A percentile compares a stretch with the other conserved stretches of the same genome.
These are phyloP conservation scores for Leptocoma aspasia DNA, from an alignment of 2,113 vertebrate species.

Conservation along the genomic window DNA sequence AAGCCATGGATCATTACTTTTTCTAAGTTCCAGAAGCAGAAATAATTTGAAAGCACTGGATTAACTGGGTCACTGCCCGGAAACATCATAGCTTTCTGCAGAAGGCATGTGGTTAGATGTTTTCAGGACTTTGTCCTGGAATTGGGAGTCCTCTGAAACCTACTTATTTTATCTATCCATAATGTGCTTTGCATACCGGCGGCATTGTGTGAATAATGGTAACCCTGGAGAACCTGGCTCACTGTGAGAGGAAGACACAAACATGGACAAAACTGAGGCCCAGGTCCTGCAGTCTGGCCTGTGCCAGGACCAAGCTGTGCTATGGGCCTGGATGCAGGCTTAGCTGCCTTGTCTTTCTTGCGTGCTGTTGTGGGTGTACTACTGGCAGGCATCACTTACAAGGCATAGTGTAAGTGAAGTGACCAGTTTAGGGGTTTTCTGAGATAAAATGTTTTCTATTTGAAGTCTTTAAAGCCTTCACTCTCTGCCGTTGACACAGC, in stretches of 20 bases:
- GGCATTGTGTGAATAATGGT: background rate
- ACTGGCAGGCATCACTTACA: background rate
- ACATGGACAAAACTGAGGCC: background rate
- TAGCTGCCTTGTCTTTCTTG: background rate
- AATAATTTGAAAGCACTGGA: constrained; percentile 23
- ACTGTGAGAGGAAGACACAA: background rate
- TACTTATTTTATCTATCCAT: background rate
- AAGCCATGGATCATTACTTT: background rate
- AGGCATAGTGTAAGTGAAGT: background rate
- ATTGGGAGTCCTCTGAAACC: background rate
- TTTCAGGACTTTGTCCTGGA: constrained; percentile 33
- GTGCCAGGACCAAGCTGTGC: background rate
- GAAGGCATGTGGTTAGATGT: background rate
- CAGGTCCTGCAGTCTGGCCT: background rate
- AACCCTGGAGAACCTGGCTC: background rate
- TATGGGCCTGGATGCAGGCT: background rate
- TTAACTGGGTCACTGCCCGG: background rate
- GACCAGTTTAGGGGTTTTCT: background rate
- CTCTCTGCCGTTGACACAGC: background rate
- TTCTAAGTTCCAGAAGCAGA: constrained; percentile 22
- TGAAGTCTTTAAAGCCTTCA: background rate
- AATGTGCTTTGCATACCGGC: background rate
- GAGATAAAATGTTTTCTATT: background rate
- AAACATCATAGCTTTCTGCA: background rate
- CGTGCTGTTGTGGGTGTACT: fast-evolving